phyloP scores from a whole-genome alignment of 2,888 invertebrate species.

The Pyrrhosoma nymphula region DNA sequence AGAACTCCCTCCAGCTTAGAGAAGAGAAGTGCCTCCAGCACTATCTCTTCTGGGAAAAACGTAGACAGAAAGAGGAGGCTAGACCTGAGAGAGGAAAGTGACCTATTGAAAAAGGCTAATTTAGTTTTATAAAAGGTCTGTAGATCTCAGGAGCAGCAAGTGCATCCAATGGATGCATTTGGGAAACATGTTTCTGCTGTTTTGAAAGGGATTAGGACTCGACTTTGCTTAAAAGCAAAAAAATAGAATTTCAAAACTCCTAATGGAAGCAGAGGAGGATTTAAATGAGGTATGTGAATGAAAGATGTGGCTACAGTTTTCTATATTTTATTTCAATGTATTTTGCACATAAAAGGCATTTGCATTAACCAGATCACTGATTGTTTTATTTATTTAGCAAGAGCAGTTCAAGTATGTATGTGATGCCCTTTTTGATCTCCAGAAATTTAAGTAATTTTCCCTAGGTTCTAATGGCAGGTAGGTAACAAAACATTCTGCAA shows the following conservation, averaged over 20 bases:
- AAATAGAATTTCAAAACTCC: not conserved
- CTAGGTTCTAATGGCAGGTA: not conserved
- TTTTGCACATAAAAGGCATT: not conserved
- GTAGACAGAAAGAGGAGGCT: not conserved
- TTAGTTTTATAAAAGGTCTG: not conserved
- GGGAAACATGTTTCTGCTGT: not conserved
- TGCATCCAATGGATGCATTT: not conserved
- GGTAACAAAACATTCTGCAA: not conserved
- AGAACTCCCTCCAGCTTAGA: too few species aligned
- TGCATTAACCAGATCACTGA: not conserved
- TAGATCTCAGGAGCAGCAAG: not conserved
- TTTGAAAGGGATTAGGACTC: not conserved
- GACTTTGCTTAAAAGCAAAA: not conserved
- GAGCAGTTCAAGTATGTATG: not conserved
- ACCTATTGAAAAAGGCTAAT: not conserved
- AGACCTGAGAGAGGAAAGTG: not conserved
- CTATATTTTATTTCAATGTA: not conserved
- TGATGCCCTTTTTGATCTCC: not conserved
- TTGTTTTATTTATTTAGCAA: not conserved
- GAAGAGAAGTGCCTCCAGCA: too few species aligned
- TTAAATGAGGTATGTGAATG: not conserved
- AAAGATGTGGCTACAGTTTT: not conserved
- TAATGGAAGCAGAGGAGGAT: not conserved
- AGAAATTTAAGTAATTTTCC: not conserved
- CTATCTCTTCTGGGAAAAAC: not conserved